Conservation (phyloP, 2,113 vertebrate genomes). For the Noturus placidus region DNA sequence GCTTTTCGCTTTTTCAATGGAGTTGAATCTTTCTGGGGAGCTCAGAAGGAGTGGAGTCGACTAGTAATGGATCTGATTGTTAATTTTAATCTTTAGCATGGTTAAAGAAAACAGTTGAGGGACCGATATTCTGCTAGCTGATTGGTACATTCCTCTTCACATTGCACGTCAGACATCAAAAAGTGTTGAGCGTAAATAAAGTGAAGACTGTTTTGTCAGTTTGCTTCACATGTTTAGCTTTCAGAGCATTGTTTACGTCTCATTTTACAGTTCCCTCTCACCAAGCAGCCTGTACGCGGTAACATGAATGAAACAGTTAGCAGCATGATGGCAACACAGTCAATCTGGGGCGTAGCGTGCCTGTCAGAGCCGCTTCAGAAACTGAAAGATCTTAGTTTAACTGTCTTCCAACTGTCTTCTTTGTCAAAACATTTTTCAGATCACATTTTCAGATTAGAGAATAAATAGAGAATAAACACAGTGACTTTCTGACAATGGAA, state of each 20-base stretch:
- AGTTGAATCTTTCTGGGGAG: not conserved
- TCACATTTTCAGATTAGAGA: too few relatives aligned
- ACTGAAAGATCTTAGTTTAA: not conserved
- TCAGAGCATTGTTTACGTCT: not conserved
- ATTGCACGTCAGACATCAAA: not conserved
- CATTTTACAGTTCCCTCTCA: not conserved
- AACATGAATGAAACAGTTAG: not conserved
- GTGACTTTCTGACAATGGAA: not conserved
- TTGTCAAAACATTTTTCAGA: not conserved
- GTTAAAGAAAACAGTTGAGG: not conserved
- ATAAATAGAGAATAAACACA: not conserved
- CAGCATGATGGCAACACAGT: constrained; percentile 18
- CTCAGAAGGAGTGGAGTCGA: not conserved
- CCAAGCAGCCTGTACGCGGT: not conserved
- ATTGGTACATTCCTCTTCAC: not conserved
- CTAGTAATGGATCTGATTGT: not conserved
- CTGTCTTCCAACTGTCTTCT: not conserved
- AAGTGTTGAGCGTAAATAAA: not conserved
- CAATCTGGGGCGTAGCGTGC: not conserved
- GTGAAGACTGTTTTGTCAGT: not conserved
- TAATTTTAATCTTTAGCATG: constrained; percentile 4
- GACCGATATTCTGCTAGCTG: not conserved
- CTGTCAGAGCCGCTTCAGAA: not conserved
- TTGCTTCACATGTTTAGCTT: not conserved
- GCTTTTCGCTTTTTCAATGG: not conserved